Evolutionary conservation across 2,113 vertebrate species (phyloP).

Genomic region (Phoxinus phoxinus): DNA sequence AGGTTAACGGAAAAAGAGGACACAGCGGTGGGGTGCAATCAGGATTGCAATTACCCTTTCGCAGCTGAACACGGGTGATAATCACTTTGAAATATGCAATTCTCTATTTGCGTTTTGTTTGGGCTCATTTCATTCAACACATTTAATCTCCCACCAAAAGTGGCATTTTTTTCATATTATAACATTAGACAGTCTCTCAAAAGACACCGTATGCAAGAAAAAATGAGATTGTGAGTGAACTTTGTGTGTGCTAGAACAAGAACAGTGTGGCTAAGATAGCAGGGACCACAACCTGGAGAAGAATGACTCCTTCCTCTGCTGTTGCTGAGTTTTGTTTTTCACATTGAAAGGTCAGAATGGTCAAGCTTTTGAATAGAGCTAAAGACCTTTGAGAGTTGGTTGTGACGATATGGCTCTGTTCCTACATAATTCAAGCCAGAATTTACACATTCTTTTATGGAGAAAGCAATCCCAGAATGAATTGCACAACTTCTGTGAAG

Average conservation of each 20-base stretch:
- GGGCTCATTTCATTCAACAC: slow-evolving; percentile 36
- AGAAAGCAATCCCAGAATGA: not conserved
- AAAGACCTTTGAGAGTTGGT: not conserved
- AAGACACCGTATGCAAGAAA: not conserved
- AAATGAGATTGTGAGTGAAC: not conserved
- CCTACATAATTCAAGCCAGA: not conserved
- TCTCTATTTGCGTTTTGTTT: slow-evolving; percentile 54
- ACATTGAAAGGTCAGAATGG: slow-evolving; percentile 16
- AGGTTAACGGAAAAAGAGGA: slow-evolving; percentile 50
- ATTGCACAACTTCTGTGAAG: not conserved
- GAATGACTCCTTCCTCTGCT: not conserved
- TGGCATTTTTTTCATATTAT: not conserved
- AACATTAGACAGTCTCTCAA: slow-evolving; percentile 9
- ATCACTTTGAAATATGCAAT: slow-evolving; percentile 52
- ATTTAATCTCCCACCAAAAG: slow-evolving; percentile 51
- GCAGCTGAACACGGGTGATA: slow-evolving; percentile 46
- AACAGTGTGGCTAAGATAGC: not conserved
- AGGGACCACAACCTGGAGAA: not conserved
- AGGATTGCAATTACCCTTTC: slow-evolving; percentile 60
- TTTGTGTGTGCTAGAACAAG: not conserved
- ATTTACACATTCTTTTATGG: not conserved
- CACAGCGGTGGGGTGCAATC: slow-evolving; percentile 41
- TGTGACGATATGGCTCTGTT: not conserved
- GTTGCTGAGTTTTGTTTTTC: not conserved
- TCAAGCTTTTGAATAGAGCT: not conserved